phyloP scores from a whole-genome alignment of 1,140 invertebrate species.

The Brachionus koreanus region DNA sequence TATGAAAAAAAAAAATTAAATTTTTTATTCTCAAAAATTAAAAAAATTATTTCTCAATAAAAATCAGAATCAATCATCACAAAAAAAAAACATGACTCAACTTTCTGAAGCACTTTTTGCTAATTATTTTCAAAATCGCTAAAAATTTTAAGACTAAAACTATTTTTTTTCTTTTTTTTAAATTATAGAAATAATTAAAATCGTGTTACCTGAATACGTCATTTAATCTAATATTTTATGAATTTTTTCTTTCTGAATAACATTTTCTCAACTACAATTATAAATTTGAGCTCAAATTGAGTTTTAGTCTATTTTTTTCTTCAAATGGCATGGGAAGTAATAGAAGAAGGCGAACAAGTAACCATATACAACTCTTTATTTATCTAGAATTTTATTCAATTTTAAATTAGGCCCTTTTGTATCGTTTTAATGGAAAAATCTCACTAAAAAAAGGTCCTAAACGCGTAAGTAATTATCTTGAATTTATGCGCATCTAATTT shows the following conservation, averaged over 20 bases:
- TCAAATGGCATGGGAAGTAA: constrained; percentile 17
- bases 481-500: not conserved
- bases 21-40: not conserved
- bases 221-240: not conserved
- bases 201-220: not conserved
- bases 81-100: no score
- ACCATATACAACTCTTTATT: not conserved
- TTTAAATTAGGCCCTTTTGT: constrained; percentile 6
- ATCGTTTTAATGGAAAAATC: constrained; percentile 29
- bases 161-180: not conserved
- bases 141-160: not conserved
- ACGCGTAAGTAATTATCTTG: not conserved
- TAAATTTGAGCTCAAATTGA: not conserved
- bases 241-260: not conserved
- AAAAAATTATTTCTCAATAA: not conserved
- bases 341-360: constrained; percentile 39
- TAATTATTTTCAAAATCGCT: not conserved
- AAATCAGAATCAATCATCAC: no score
- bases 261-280: not conserved
- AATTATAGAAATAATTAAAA: not conserved
- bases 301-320: not conserved
- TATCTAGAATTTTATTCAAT: not conserved
- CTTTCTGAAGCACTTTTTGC: no score
- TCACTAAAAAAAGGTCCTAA: constrained; percentile 17
- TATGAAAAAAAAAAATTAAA: not conserved